Evolutionary conservation across 2,797 vertebrate species (phyloP), one percentile per base, ranked within the genome.

Genomic region (Macroramphosus scolopax): DNA sequence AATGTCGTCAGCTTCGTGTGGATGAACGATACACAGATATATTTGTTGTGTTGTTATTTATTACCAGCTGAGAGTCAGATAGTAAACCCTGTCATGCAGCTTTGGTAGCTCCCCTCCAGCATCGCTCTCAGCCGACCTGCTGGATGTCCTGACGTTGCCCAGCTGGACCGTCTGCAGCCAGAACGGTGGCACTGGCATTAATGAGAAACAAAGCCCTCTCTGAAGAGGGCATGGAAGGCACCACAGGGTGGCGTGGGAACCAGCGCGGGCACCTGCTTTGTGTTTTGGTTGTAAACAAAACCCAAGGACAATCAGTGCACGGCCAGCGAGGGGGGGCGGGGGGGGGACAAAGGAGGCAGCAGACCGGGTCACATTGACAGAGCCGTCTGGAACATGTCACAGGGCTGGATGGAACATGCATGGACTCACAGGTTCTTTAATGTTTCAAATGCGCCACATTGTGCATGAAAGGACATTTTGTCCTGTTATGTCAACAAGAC

Each of bases 251-350:
- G 54, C 42, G 55, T 78, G 79, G 69, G 73, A 82, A 78, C 60
- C 31, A 31, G 43, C 14, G 13, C 8, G 26, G 50, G 48, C 75
- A 77, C 72, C 69, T 81, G 77, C 58, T 41, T 57, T 12, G 2
- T 73, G 70, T 77, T 80, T 71, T 77, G 64, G 63, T 54, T 75
- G 67, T 68, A 65, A 77, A 81, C 72, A n/a, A 80, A 77, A 54
- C 16, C 41, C 5, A 10, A 54, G 61, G 51, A 73, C 71, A 65
- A 68, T 72, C 39, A 14, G 36, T 5, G 12, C 40, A 17, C 52
- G 70, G 67, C 66, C 68, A 53, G 3, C 17, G 15, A 17, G n/a
- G n/a, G n/a, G n/a, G n/a, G n/a, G n/a, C n/a, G 35, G 31, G 49
- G 60, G 41, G 18, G 15, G 16, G 44, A 44, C 46, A 67, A 41